phyloP scores from a whole-genome alignment of 2,888 invertebrate species.

The Watsonalla cultraria region DNA sequence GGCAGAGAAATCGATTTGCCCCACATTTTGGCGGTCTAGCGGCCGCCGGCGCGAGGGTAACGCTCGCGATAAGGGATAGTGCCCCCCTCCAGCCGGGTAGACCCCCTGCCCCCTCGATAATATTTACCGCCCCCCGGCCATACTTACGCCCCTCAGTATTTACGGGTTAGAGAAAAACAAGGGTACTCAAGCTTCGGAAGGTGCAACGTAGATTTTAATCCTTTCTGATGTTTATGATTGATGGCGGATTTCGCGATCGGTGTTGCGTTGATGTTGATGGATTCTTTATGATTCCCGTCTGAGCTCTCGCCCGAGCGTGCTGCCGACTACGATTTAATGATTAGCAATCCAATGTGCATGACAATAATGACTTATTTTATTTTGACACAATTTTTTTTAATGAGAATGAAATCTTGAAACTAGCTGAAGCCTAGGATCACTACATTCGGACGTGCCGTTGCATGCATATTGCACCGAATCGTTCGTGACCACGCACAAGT shows the following conservation, averaged over 20 bases:
- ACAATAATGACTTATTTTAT: not conserved
- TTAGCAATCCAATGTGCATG: slow-evolving; percentile 21
- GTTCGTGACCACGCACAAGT: not conserved
- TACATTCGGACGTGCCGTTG: not conserved
- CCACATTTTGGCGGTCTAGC: slow-evolving; percentile 75
- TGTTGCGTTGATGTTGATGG: slow-evolving; percentile 70
- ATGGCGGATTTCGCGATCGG: slow-evolving; percentile 75
- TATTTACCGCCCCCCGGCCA: slow-evolving; percentile 78
- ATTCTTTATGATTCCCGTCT: slow-evolving; percentile 63
- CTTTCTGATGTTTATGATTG: slow-evolving; percentile 79
- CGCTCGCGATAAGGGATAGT: slow-evolving; percentile 79
- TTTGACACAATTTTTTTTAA: not conserved
- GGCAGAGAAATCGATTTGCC: slow-evolving; percentile 76
- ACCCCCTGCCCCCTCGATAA: slow-evolving; percentile 66
- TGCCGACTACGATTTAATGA: slow-evolving; percentile 42
- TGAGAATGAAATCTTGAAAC: not conserved
- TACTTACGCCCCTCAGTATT: slow-evolving; percentile 79
- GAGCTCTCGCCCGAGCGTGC: slow-evolving; percentile 38
- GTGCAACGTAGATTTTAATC: slow-evolving; percentile 80
- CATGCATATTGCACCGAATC: not conserved
- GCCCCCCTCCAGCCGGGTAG: slow-evolving; percentile 60
- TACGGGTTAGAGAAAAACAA: slow-evolving; percentile 79
- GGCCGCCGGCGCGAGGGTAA: slow-evolving; percentile 73
- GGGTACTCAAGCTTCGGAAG: slow-evolving; percentile 77
- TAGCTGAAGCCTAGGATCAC: not conserved